A percentile compares a stretch with the other conserved stretches of the same genome.
These are phyloP conservation scores for Artemia sinica DNA, from an alignment of 2,888 invertebrate genomes.

Conservation along the genomic window DNA sequence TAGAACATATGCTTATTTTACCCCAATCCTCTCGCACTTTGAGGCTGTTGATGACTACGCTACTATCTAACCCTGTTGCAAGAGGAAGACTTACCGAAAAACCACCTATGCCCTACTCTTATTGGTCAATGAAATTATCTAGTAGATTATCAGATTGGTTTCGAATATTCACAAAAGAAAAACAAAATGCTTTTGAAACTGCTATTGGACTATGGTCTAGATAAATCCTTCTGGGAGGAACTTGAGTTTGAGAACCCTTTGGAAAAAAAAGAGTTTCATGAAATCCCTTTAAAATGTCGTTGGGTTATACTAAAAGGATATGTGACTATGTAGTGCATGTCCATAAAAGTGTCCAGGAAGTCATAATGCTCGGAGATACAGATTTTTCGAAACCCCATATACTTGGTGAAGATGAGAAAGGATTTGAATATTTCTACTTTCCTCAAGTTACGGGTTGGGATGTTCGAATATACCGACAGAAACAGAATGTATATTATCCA, in stretches of 20 bases:
- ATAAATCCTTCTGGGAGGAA: constrained; percentile 2
- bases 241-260: background rate
- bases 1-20: background rate
- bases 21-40: background rate
- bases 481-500: constrained; percentile 1
- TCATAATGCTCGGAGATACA: background rate
- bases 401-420: constrained; percentile 6
- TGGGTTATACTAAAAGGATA: constrained; percentile 2
- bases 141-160: constrained; percentile 6
- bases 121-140: constrained; percentile 7
- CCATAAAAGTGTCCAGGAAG: constrained; percentile 3
- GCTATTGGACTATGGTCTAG: background rate
- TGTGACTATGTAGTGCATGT: constrained; percentile 1
- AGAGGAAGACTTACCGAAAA: background rate
- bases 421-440: constrained; percentile 1
- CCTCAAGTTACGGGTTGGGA: constrained; percentile 8
- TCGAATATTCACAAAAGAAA: background rate
- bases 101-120: background rate
- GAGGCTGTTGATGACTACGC: background rate
- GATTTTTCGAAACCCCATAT: background rate
- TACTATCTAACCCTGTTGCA: background rate
- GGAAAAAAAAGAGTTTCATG: constrained; percentile 12
- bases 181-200: background rate
- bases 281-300: background rate
- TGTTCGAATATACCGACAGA: background rate